Percentiles rank a stretch among this genome's conserved stretches.
Evolutionary conservation across 2,888 invertebrate species (phyloP).

Genomic region (Caenorhabditis auriculariae): DNA sequence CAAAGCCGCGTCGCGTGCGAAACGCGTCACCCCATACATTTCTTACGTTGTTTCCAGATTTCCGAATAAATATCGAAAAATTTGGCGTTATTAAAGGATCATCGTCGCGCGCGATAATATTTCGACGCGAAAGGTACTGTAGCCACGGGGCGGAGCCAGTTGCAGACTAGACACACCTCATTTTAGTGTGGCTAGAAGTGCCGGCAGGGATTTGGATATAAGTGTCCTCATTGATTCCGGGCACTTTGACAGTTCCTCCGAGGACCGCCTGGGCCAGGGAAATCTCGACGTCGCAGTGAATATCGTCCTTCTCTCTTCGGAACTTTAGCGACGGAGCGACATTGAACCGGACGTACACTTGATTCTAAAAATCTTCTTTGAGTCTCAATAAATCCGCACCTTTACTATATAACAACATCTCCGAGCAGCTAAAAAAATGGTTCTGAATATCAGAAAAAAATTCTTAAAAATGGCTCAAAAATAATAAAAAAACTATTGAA

Average conservation of each 20-base stretch:
- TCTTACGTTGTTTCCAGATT: no score
- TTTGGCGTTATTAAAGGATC: no score
- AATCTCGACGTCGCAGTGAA: slow-evolving; percentile 82
- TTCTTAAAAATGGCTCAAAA: slow-evolving; percentile 1
- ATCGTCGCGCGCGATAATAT: no score
- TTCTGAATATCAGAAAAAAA: background rate
- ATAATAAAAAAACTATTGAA: slow-evolving; percentile 6
- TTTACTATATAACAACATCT: background rate
- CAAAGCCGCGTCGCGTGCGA: no score
- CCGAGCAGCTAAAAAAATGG: background rate
- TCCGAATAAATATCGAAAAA: no score
- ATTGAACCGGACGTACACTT: slow-evolving; percentile 51
- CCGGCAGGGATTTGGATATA: slow-evolving; percentile 85
- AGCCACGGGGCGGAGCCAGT: background rate
- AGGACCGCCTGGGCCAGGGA: slow-evolving; percentile 87
- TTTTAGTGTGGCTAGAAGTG: slow-evolving; percentile 87
- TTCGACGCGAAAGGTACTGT: background rate
- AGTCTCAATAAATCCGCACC: no score
- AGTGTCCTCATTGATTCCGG: slow-evolving; percentile 93
- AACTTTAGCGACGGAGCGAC: slow-evolving; percentile 73
- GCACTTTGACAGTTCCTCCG: slow-evolving; percentile 86
- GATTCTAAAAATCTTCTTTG: slow-evolving; percentile 33
- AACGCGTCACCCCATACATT: no score
- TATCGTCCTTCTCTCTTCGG: slow-evolving; percentile 86
- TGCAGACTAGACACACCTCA: slow-evolving; percentile 68